Conservation (phyloP, 2,888 invertebrate genomes). For the Seira ritae region DNA sequence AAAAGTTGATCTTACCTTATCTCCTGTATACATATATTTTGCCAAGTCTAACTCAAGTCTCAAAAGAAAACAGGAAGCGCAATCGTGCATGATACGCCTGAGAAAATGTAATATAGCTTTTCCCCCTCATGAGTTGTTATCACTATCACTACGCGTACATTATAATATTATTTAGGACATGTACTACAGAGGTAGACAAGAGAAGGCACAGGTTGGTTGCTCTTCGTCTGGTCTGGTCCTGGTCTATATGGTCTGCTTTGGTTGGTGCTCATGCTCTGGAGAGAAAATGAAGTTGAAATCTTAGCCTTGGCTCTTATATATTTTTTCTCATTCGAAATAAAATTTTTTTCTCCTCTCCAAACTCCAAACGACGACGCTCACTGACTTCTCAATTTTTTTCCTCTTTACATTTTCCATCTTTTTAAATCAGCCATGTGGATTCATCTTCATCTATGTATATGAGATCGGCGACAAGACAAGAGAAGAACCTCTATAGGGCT, state of each 20-base stretch:
- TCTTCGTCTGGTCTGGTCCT: no score
- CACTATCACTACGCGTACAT: neutral
- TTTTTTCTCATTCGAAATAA: neutral
- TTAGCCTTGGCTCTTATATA: neutral
- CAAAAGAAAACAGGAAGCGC: neutral
- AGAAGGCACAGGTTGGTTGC: no score
- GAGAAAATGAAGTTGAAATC: constrained; percentile 2
- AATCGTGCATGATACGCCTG: constrained; percentile 9
- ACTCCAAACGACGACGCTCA: neutral
- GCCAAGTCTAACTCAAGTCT: neutral
- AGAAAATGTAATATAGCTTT: neutral
- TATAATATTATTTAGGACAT: no score
- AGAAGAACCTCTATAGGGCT: neutral
- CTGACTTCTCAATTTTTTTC: constrained; percentile 4
- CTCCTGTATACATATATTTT: neutral
- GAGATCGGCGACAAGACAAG: neutral
- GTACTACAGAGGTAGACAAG: no score
- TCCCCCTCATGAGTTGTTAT: neutral
- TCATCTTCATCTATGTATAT: constrained; percentile 10
- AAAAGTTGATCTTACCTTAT: constrained; percentile 18
- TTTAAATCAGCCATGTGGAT: neutral
- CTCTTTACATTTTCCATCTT: neutral
- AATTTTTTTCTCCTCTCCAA: neutral
- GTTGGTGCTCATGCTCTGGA: no score
- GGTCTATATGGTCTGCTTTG: no score